These are phyloP conservation scores for Onychomys torridus DNA, from an alignment of 2,797 vertebrate species.

Conservation along the genomic window DNA sequence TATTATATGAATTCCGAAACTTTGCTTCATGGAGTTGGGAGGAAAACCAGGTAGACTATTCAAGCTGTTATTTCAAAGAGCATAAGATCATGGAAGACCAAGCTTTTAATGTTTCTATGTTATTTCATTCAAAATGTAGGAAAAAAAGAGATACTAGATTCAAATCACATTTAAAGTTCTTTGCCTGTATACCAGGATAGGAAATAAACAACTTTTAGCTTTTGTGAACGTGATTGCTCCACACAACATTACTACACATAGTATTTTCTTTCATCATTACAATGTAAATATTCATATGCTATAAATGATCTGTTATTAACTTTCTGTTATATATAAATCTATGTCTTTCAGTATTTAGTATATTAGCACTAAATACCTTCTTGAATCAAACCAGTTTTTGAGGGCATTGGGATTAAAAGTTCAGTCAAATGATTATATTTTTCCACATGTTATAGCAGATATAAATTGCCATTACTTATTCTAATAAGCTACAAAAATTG, in stretches of 20 bases:
- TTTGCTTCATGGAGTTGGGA: not conserved
- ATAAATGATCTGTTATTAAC: not conserved
- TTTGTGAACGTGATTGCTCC: not conserved
- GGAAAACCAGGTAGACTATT: not conserved
- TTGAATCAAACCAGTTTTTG: conserved; percentile 7
- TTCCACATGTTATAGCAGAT: not conserved
- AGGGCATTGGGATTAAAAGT: not conserved
- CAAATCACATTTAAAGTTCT: not conserved
- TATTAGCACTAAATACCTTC: not conserved
- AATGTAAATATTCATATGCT: not conserved
- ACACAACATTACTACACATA: not conserved
- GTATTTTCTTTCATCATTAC: not conserved
- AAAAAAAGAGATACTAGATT: not conserved
- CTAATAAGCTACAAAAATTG: not conserved
- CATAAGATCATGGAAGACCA: not conserved
- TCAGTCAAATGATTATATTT: not conserved
- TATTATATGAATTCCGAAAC: not conserved
- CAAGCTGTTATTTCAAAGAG: conserved; percentile 12
- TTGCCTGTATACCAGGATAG: not conserved
- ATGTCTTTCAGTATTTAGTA: not conserved
- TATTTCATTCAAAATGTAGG: not conserved
- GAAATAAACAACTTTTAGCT: no score
- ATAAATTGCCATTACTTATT: not conserved
- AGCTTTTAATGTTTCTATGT: not conserved
- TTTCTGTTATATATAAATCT: not conserved